These are phyloP conservation scores for Berghia stephanieae DNA, from an alignment of 1,140 invertebrate genomes.

Conservation along the genomic window DNA sequence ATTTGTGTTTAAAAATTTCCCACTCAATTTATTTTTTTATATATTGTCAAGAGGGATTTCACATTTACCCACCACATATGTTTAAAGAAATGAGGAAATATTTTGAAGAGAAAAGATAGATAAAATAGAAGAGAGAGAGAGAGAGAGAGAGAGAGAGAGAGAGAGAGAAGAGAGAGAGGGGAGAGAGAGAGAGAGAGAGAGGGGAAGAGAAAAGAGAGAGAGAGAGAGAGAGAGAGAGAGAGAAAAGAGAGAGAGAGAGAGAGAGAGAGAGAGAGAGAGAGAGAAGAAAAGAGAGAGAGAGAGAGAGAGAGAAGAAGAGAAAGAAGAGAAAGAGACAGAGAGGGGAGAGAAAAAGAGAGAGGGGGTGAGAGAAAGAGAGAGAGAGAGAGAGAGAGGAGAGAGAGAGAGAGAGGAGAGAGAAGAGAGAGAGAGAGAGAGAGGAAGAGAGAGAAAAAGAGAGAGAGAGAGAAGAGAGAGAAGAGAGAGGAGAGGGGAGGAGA, in stretches of 20 bases:
- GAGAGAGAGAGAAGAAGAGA: constrained; percentile 20
- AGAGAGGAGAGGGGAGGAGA: background rate
- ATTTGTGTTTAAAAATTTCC: background rate
- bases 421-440: constrained; percentile 17
- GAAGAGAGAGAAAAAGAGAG: background rate
- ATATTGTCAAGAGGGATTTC: too few relatives aligned
- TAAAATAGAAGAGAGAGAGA: too few relatives aligned
- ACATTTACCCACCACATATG: too few relatives aligned
- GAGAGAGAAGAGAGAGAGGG: background rate
- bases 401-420: constrained; percentile 28
- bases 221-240: background rate
- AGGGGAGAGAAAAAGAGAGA: background rate
- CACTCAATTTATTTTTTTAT: too few relatives aligned
- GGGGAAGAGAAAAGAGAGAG: background rate
- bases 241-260: background rate
- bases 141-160: constrained; percentile 18
- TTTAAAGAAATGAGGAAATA: background rate
- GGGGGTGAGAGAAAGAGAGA: too few relatives aligned
- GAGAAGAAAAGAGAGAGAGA: constrained; percentile 6
- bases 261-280: constrained; percentile 1
- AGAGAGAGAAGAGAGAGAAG: background rate
- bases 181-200: constrained; percentile 18
- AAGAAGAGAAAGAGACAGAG: background rate
- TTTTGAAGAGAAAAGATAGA: background rate
- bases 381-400: background rate